Base-by-base conservation (phyloP, 2,888 invertebrate genomes). In the Ernsta delagoae region DNA sequence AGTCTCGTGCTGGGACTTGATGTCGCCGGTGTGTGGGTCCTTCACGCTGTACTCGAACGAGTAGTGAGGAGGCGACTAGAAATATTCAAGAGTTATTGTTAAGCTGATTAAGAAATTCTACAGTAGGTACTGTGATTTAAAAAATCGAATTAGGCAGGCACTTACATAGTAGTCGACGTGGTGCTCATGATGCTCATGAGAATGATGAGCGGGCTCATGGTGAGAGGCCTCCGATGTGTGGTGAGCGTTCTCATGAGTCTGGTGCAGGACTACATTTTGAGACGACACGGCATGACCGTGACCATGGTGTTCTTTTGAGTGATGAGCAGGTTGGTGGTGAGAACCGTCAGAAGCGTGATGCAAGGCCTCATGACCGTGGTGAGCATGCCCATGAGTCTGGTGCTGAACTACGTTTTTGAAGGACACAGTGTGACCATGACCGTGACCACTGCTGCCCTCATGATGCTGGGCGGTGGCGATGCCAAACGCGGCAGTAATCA, bases 251-350 rank as follows among this genome's bases (percentile, higher is more conserved):
- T 41, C 41, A 7, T 41, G 41, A 41, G 67, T 76, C 68, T 82
- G 79, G 64, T 85, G 81, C 64, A 81, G 75, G n/a, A 76, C 75
- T 61, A 83, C 79, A 68, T 78, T 82, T 65, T 85, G 85, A 2
- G 83, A 82, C 4, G 83, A 84, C 73, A 79, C 75, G n/a, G 80
- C 81, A 50, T 81, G 79, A 8, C 73, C 76, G 66, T 81, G 78
- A 41, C 78, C 57, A 16, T 65, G 12, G 11, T 65, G 65, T 36
- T 43, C 65, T 12, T 41, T 54, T 16, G 53, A 53, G 65, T 77
- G 88, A 88, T 41, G 80, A 75, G 73, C 88, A 88, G 75, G 84
- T 83, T 78, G 89, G 87, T 72, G 86, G 83, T 78, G 89, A 6
- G 64, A n/a, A n/a, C n/a, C n/a, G n/a, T n/a, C n/a, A n/a, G n/a